Evolutionary conservation across 2,113 vertebrate species (phyloP).

Genomic region (Andinoacara biseriatus): DNA sequence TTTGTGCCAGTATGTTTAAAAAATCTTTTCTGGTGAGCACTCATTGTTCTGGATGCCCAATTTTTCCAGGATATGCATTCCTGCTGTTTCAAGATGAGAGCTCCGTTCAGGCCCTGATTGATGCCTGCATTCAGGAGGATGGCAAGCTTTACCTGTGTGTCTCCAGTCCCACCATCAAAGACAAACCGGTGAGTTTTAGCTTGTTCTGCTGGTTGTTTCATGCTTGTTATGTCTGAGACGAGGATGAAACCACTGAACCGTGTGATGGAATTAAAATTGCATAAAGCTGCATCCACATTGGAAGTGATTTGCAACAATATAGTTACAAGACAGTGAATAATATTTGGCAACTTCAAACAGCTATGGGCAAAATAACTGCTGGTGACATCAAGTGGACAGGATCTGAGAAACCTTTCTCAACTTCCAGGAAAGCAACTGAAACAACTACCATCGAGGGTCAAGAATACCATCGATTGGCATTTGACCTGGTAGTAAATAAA

Average conservation of each 20-base stretch:
- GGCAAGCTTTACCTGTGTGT: conserved; percentile 98
- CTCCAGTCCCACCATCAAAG: conserved; percentile 99
- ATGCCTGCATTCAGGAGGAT: conserved; percentile 98
- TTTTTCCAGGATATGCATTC: conserved; percentile 92
- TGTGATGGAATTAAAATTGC: background rate
- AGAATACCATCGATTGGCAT: background rate
- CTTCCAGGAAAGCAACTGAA: background rate
- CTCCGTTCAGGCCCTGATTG: conserved; percentile 98
- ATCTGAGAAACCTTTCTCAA: background rate
- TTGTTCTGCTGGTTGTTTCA: background rate
- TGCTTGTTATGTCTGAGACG: background rate
- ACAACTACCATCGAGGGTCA: no score
- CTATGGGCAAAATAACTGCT: no score
- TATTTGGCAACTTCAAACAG: no score
- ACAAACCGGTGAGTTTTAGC: conserved; percentile 90
- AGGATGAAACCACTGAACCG: background rate
- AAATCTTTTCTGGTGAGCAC: background rate
- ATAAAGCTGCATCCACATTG: background rate
- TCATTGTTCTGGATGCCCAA: conserved; percentile 7
- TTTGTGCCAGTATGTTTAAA: background rate
- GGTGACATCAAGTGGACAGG: no score
- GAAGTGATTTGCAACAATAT: background rate
- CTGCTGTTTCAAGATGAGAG: conserved; percentile 99
- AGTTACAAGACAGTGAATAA: no score
- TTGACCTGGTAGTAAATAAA: background rate